Percentiles rank a stretch among this genome's conserved stretches.
Evolutionary conservation across 2,797 vertebrate species (phyloP).

Genomic region (Cryptoblepharus egeriae): DNA sequence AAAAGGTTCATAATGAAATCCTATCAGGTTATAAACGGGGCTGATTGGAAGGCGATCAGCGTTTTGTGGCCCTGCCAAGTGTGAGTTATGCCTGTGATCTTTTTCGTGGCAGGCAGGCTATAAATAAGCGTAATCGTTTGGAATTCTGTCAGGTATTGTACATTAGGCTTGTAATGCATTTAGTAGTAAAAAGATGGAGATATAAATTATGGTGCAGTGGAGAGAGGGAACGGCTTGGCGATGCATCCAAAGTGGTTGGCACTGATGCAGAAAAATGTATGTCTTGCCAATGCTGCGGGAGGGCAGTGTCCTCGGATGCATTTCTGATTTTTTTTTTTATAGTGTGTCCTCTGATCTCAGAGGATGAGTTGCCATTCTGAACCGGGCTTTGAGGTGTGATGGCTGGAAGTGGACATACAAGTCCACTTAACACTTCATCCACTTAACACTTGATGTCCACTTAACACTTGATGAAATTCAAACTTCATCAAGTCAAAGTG

Average conservation of each 20-base stretch:
- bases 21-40: slow-evolving; percentile 55
- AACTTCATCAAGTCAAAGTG: too few relatives aligned
- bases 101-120: slow-evolving; percentile 47
- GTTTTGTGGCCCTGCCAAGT: slow-evolving; percentile 59
- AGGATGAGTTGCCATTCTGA: too few relatives aligned
- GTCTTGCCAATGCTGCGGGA: neutral
- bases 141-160: slow-evolving; percentile 61
- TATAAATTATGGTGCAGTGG: slow-evolving; percentile 39
- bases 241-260: slow-evolving; percentile 28
- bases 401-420: too few relatives aligned
- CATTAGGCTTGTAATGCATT: slow-evolving; percentile 58
- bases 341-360: too few relatives aligned
- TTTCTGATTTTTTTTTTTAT: too few relatives aligned
- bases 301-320: too few relatives aligned
- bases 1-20: slow-evolving; percentile 64
- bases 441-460: too few relatives aligned
- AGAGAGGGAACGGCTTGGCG: neutral
- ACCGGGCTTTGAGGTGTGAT: too few relatives aligned
- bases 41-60: slow-evolving; percentile 56
- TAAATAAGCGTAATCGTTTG: slow-evolving; percentile 61
- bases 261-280: neutral
- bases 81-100: slow-evolving; percentile 62
- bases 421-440: too few relatives aligned
- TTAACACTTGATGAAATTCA: too few relatives aligned
- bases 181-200: slow-evolving; percentile 31